These are phyloP conservation scores for Laticauda colubrina DNA, from an alignment of 2,113 vertebrate genomes.

Conservation along the genomic window DNA sequence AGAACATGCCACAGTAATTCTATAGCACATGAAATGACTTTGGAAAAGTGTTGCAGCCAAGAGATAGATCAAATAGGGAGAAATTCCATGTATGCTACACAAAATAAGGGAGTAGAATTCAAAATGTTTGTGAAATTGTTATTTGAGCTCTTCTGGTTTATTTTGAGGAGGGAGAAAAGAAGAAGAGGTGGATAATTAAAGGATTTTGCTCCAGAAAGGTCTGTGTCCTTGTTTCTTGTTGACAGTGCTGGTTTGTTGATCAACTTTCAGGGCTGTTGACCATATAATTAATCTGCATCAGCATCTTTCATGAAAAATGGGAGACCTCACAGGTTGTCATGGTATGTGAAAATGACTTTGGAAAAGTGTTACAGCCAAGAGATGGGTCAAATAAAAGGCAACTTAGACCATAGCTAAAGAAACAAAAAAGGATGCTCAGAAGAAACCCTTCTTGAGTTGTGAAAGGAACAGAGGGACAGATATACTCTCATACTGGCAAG, in stretches of 20 bases:
- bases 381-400: not conserved
- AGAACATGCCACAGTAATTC: not conserved
- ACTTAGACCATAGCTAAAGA: not conserved
- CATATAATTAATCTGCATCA: not conserved
- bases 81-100: too few species aligned
- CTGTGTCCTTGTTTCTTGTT: not conserved
- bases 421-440: not conserved
- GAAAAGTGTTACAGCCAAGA: not conserved
- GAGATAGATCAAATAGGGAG: too few species aligned
- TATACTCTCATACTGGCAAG: not conserved
- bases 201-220: not conserved
- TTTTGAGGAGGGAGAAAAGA: not conserved
- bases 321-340: not conserved
- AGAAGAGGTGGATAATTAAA: not conserved
- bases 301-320: not conserved
- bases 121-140: not conserved
- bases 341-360: not conserved
- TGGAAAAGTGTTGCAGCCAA: too few species aligned
- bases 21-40: not conserved
- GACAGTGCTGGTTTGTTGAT: not conserved
- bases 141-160: not conserved
- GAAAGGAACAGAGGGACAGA: not conserved
- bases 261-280: not conserved
- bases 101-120: not conserved
- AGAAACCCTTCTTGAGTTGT: not conserved